Percentiles rank a stretch among this genome's conserved stretches.
Evolutionary conservation across 2,888 invertebrate species (phyloP).

Genomic region (Drosophila longiperda): DNA sequence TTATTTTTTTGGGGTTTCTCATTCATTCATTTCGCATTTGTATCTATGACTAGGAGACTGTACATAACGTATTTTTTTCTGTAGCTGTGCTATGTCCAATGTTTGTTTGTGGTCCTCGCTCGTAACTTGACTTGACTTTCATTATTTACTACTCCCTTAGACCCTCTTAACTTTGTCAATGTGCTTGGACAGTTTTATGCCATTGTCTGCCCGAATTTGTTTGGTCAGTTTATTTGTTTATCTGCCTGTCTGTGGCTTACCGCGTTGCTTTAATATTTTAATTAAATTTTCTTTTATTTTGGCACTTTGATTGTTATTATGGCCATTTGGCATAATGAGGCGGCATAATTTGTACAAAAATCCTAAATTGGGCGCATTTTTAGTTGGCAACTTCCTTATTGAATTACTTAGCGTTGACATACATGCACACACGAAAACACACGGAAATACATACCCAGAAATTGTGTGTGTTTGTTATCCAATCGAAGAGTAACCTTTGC

Average conservation of each 20-base stretch:
- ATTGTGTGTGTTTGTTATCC: constrained; percentile 13
- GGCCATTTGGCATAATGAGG: constrained; percentile 72
- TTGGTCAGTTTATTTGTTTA: constrained; percentile 45
- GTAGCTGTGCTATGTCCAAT: constrained; percentile 53
- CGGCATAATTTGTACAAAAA: constrained; percentile 72
- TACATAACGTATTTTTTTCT: constrained; percentile 76
- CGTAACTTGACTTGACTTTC: constrained; percentile 59
- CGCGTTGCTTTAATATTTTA: constrained; percentile 73
- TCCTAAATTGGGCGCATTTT: constrained; percentile 64
- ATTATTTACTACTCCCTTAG: constrained; percentile 54
- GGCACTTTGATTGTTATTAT: constrained; percentile 68
- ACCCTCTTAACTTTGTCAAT: constrained; percentile 11
- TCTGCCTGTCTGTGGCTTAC: constrained; percentile 66
- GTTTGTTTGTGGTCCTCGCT: constrained; percentile 46
- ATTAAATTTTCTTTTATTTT: constrained; percentile 60
- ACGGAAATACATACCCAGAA: background rate
- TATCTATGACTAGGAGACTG: constrained; percentile 59
- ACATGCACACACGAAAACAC: constrained; percentile 6
- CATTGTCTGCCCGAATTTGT: constrained; percentile 37
- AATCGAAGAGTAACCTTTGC: constrained; percentile 25
- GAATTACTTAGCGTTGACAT: constrained; percentile 50
- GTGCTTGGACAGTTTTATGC: constrained; percentile 61
- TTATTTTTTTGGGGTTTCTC: constrained; percentile 28
- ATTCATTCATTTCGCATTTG: constrained; percentile 47
- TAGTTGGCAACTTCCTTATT: constrained; percentile 62